Conservation (phyloP, 1,140 invertebrate species). For the Psix sp. region DNA sequence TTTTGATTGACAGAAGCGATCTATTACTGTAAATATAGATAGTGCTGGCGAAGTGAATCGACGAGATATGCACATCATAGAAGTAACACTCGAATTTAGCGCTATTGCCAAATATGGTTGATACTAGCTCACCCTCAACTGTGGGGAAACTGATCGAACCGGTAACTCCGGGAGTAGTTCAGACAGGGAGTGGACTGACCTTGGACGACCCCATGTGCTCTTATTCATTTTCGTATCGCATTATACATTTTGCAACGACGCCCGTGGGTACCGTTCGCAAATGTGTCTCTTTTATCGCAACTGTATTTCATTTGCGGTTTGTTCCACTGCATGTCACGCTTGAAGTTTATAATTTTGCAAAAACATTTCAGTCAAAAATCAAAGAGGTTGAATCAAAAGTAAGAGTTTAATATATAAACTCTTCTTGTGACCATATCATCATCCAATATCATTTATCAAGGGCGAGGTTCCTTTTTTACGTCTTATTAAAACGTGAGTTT, state of each 20-base stretch:
- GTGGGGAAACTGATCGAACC: constrained; percentile 43
- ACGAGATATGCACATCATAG: too few relatives aligned
- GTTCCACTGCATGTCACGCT: too few relatives aligned
- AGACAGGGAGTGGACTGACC: constrained; percentile 49
- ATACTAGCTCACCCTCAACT: constrained; percentile 35
- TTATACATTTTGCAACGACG: constrained; percentile 34
- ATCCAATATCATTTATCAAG: constrained; percentile 10
- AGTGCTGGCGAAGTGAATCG: too few relatives aligned
- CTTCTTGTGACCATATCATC: too few relatives aligned
- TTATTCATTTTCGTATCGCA: constrained; percentile 38
- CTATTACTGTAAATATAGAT: too few relatives aligned
- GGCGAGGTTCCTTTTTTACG: constrained; percentile 3
- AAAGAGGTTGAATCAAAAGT: too few relatives aligned
- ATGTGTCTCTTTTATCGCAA: constrained; percentile 15
- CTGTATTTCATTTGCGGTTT: constrained; percentile 11
- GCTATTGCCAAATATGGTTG: constrained; percentile 10
- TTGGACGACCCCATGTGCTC: constrained; percentile 47
- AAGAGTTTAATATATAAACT: too few relatives aligned
- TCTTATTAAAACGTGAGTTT: constrained; percentile 9
- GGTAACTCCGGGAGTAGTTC: too few relatives aligned
- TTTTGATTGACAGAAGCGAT: too few relatives aligned
- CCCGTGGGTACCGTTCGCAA: constrained; percentile 22
- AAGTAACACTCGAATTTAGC: constrained; percentile 13
- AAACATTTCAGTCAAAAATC: too few relatives aligned
- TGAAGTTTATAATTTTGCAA: too few relatives aligned